Evolutionary conservation across 2,797 vertebrate genomes (phyloP), one percentile per base, ranked within the genome.

Genomic region (Chanos chanos): DNA sequence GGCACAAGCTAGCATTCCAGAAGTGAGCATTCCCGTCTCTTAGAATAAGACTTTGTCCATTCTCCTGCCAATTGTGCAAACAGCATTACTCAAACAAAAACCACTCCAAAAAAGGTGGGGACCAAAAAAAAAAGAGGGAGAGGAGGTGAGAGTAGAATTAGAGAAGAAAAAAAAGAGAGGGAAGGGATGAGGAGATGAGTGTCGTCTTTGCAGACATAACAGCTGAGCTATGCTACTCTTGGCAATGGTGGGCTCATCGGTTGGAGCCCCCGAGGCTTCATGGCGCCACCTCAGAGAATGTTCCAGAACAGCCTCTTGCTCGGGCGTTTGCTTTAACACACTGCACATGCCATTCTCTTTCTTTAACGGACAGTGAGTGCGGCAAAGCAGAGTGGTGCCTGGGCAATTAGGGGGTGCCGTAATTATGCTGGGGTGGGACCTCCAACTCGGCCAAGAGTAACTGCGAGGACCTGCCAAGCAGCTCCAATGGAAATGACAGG

Each of bases 341-440:
- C 85, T 81, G 89, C 91, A 93, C 87, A 92, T 92, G 92, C 90
- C 90, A 92, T 93, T 92, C 91, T n/a, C n/a, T n/a, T n/a, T n/a
- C n/a, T n/a, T n/a, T n/a, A n/a, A n/a, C n/a, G n/a, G n/a, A n/a
- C n/a, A n/a, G n/a, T n/a, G n/a, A n/a, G n/a, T n/a, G n/a, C n/a
- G n/a, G 66, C 71, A 68, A 66, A 76, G 61, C 54, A 71, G 53
- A 72, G 71, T 54, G 74, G 74, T 87, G 83, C 70, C 85, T 87
- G 85, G 86, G 89, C 89, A 90, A 90, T 87, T 81, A 80, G 86
- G 85, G 86, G 85, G n/a, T n/a, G 79, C 71, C 70, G 68, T 80
- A 79, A 79, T 80, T 78, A 80, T 68, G n/a, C 71, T 66, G 61
- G 76, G 72, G 74, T 76, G 80, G 40, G 78, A 77, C 75, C 77